Percentiles rank a stretch among this genome's conserved stretches.
These are phyloP conservation scores for Pelusios castaneus DNA, from an alignment of 2,113 vertebrate genomes.

Conservation along the genomic window DNA sequence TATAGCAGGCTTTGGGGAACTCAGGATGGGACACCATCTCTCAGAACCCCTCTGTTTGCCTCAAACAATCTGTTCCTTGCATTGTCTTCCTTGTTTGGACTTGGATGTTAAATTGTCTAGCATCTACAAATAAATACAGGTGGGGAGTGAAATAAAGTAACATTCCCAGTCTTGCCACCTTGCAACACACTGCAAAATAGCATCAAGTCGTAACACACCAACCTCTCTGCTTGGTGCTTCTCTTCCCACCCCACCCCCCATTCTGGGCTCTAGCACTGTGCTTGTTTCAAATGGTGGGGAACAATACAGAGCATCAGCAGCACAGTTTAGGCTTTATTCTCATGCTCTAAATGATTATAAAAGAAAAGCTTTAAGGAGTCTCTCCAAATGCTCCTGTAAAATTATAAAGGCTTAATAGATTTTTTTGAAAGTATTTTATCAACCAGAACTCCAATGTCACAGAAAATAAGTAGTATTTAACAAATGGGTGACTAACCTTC, in stretches of 20 bases:
- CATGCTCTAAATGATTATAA: not conserved
- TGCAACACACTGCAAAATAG: not conserved
- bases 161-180: not conserved
- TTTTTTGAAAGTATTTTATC: conserved; percentile 24
- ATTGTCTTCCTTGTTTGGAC: not conserved
- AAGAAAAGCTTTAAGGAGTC: not conserved
- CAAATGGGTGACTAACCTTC: not conserved
- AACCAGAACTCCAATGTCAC: not conserved
- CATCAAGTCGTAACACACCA: not conserved
- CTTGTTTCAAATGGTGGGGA: not conserved
- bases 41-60: not conserved
- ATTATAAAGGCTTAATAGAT: conserved; percentile 11
- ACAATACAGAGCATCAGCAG: not conserved
- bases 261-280: not conserved
- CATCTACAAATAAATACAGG: not conserved
- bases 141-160: not conserved
- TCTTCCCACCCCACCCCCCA: not conserved
- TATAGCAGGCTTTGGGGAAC: not conserved
- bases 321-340: not conserved
- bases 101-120: not conserved
- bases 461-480: not conserved
- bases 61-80: not conserved
- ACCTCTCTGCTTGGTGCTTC: not conserved
- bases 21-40: not conserved
- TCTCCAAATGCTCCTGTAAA: not conserved